Base-by-base conservation (phyloP, 1,140 invertebrate species). In the Drosophila ercepeae region DNA sequence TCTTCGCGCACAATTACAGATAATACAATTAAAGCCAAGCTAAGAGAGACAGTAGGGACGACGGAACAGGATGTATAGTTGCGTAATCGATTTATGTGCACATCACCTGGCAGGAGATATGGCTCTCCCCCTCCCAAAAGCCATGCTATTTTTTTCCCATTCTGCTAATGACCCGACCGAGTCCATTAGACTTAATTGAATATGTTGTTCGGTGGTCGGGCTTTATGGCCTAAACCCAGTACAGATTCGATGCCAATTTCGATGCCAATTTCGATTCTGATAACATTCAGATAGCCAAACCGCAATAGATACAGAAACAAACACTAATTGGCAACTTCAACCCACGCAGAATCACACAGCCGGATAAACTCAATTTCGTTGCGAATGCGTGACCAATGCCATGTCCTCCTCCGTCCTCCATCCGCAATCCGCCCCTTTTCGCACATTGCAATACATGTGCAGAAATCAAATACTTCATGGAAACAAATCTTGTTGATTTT, bases 141-240 rank as follows among this genome's bases (percentile, higher is more conserved):
- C 23, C n/a, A 9, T 42, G 36, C 2, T 7, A 42, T 42, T 13
- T 41, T 21, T 60, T 25, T n/a, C n/a, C 36, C 63, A 32, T 51
- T 42, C 16, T 19, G 53, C 76, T 81, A 84, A 84, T 86, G 78
- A 86, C 49, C 21, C 44, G 67, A 14, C 75, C 69, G 51, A 61
- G 75, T 78, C 81, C 82, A 86, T 86, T 86, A 86, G 81, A 73
- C 72, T 77, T 86, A 88, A 86, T 86, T 81, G 82, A 86, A 86
- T 86, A 86, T 86, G 57, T 88, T 81, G 84, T 84, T 67, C 44
- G 65, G 50, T 9, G 27, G 16, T 34, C 29, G 11, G 55, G 34
- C 42, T 44, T 39, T 57, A 50, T 60, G 64, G 50, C 50, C 19
- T 6, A n/a, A 63, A 63, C 48, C 27, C 58, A 58, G 44, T 75